Conservation (phyloP, 2,113 vertebrate species). For the Pluvialis apricaria region DNA sequence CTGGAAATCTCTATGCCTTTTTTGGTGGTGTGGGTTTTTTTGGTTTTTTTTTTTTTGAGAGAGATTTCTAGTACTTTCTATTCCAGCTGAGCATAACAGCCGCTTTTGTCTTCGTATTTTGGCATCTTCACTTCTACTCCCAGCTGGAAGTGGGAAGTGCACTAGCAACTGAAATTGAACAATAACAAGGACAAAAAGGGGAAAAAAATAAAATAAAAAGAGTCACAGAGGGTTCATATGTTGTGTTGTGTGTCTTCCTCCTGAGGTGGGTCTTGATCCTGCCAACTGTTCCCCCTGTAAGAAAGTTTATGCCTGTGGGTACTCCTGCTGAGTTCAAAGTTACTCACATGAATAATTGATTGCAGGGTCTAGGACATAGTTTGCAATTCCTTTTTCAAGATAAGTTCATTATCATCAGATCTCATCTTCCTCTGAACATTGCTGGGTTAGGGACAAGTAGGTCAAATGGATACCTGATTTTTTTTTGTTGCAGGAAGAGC, state of each 20-base stretch:
- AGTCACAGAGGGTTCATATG: conserved; percentile 29
- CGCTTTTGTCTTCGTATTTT: conserved; percentile 30
- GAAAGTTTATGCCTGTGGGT: conserved; percentile 61
- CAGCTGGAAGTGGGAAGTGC: conserved; percentile 27
- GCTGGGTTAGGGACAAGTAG: conserved; percentile 16
- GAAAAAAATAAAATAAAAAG: conserved; percentile 2
- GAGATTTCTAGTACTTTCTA: conserved; percentile 6
- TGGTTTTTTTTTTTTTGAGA: not conserved
- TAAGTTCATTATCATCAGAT: conserved; percentile 53
- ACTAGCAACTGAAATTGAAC: conserved; percentile 17
- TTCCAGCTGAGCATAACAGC: not conserved
- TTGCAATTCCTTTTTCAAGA: conserved; percentile 49
- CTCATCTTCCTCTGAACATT: conserved; percentile 1
- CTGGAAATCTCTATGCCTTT: not conserved
- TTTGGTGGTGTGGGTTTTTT: not conserved
- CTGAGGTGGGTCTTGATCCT: conserved; percentile 60
- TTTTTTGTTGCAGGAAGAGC: not conserved
- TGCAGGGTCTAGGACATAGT: conserved; percentile 38
- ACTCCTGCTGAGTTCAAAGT: conserved; percentile 64
- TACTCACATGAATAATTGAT: conserved; percentile 63
- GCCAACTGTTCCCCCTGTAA: conserved; percentile 46
- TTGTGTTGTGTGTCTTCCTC: conserved; percentile 43
- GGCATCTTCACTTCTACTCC: conserved; percentile 22
- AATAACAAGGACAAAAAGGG: conserved; percentile 40
- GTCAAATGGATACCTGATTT: not conserved